Evolutionary conservation across 2,113 vertebrate genomes (phyloP), one percentile per base, ranked within the genome.

Genomic region (Tylochromis polylepis): DNA sequence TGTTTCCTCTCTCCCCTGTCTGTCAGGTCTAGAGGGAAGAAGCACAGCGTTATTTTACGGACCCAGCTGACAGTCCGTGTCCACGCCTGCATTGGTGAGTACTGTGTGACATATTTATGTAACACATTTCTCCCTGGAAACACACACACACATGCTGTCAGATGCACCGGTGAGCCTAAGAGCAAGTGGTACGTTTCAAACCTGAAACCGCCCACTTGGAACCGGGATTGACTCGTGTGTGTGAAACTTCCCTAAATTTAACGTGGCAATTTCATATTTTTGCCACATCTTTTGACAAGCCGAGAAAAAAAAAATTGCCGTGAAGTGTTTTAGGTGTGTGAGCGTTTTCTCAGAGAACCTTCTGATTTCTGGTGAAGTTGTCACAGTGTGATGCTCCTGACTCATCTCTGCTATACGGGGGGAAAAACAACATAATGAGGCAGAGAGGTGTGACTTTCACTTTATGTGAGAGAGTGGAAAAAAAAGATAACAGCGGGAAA

Each of bases 1-100:
- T 14, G 53, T 29, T 58, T 46, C 9, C 3, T 78, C 2, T 87
- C 46, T 55, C 43, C 43, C 20, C 29, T 1, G 43, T 51, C 43
- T 24, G 41, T 89, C 84, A 95, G 92, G 97, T 97, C 96, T 86
- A 97, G 97, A 65, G 97, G 97, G 77, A 99, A 98, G 96, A 99
- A 99, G 88, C 98, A 99, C 94, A 98, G 98, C 82, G 96, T 99
- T 92, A 95, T 99, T 92, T 92, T 99, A 87, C 97, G 98, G 60
- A 99, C 97, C 46, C 98, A 99, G 94, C 96, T 99, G 84, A 98
- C 98, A 0, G 98, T 99, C 79, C 97, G 98, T 51, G 98, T 99
- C 43, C 98, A 99, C 22, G 96, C 97, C 92, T 99, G 98, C 92
- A 99, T 99, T 5, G 98, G 98, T 99, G 96, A 99, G 98, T 97